A percentile compares a stretch with the other conserved stretches of the same genome.
Evolutionary conservation across 2,113 vertebrate species (phyloP).

Genomic region (Phrynosoma platyrhinos): DNA sequence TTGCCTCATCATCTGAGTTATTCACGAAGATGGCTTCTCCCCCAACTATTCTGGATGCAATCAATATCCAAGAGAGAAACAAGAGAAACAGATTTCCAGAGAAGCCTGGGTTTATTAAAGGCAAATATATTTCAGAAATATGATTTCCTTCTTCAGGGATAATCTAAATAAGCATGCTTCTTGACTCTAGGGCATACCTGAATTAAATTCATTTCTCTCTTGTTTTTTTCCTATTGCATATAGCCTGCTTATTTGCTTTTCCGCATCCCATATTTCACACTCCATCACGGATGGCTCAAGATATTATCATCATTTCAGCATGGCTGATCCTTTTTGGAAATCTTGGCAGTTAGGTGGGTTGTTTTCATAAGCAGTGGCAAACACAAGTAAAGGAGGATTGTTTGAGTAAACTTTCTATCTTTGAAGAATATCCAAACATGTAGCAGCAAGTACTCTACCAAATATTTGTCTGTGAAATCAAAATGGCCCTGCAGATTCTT

Average conservation of each 20-base stretch:
- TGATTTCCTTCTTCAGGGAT: not conserved
- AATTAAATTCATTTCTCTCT: not conserved
- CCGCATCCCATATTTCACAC: not conserved
- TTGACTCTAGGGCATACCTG: not conserved
- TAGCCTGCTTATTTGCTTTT: not conserved
- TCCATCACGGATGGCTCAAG: not conserved
- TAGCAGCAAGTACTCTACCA: not conserved
- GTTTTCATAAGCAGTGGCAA: not conserved
- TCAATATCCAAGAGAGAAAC: not conserved
- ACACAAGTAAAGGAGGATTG: not conserved
- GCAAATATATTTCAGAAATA: not conserved
- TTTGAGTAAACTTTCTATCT: not conserved
- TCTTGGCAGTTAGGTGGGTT: not conserved
- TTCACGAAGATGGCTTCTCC: not conserved
- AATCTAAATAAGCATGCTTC: not conserved
- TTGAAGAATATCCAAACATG: constrained; percentile 1
- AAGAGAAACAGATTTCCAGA: not conserved
- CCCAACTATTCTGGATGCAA: not conserved
- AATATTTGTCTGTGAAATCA: not conserved
- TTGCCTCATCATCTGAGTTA: not conserved
- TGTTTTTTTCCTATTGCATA: not conserved
- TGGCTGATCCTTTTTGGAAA: not conserved
- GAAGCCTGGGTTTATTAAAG: not conserved
- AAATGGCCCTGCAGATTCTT: not conserved
- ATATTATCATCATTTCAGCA: not conserved